Evolutionary conservation across 2,888 invertebrate genomes (phyloP), one percentile per base, ranked within the genome.

Genomic region (Syritta pipiens): DNA sequence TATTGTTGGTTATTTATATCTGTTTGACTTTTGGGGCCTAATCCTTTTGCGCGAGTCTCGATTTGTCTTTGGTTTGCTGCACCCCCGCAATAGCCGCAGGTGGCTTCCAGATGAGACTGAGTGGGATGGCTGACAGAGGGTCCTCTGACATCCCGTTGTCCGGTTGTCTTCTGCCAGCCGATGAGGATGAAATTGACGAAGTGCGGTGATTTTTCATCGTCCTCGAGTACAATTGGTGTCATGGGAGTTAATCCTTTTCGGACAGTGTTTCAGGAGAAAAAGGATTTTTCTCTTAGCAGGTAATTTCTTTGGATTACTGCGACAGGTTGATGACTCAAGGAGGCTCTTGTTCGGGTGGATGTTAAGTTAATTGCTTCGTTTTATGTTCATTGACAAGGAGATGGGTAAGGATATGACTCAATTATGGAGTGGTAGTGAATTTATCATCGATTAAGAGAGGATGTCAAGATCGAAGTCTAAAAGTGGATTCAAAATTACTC

Each of bases 11-110:
- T 79, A 79, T 79, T 79, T 79, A 79, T 79, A 74, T 62, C 55
- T 79, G 79, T 79, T 79, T 79, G 74, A 79, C 79, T 79, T 79
- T 72, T 68, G 24, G 72, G 62, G 62, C 74, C 79, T 79, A 79
- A 79, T 74, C 74, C 79, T 74, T 79, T 62, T 51, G 67, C 55
- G 60, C 42, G 55, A 17, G 37, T 26, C 42, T 59, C 10, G 20
- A 46, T 57, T 55, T 59, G 49, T 46, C 35, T 57, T 26, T 35
- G 59, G 68, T 26, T 46, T 60, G 72, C 30, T 55, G 79, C 79
- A 74, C 79, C 79, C 79, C 79, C 79, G 79, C 79, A 79, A 62
- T 79, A 79, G 62, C 79, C 48, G 68, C 79, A 79, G 74, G 79
- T 79, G 79, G 74, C 53, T n/a, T n/a, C n/a, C n/a, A n/a, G n/a